Conservation (phyloP, 2,113 vertebrate species). For the Asarcornis scutulata region DNA sequence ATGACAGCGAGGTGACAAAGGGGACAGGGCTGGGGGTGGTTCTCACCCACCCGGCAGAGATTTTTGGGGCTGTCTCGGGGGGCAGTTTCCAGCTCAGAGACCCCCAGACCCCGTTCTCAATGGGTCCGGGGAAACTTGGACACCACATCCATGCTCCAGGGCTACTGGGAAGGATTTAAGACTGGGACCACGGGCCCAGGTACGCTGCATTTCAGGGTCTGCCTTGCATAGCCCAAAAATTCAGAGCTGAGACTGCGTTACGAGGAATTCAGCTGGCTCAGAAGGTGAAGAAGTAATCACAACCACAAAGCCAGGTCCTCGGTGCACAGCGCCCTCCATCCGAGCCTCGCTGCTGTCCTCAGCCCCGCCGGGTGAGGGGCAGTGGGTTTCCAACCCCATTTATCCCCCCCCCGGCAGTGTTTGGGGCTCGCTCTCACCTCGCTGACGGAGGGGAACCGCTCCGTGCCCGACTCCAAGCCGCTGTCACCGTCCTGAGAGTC, state of each 20-base stretch:
- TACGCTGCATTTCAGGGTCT: neutral
- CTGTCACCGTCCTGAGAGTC: constrained; percentile 86
- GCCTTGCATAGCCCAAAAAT: neutral
- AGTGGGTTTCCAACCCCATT: neutral
- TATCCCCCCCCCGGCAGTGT: no score
- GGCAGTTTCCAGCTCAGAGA: neutral
- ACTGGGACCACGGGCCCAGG: neutral
- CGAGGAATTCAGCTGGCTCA: neutral
- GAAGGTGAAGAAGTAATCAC: rapidly evolving
- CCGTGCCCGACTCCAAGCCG: constrained; percentile 74
- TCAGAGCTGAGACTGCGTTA: rapidly evolving
- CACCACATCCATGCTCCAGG: rapidly evolving
- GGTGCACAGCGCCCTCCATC: neutral
- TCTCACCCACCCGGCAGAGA: rapidly evolving
- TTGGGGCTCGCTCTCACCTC: constrained; percentile 67
- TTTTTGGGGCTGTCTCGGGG: rapidly evolving
- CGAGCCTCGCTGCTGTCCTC: neutral
- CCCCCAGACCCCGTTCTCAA: neutral
- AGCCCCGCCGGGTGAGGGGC: no score
- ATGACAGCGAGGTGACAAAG: rapidly evolving
- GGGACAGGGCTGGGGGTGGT: rapidly evolving
- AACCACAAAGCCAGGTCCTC: rapidly evolving
- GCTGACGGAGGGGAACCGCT: constrained; percentile 68
- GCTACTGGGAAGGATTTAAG: neutral
- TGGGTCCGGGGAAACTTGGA: neutral